Base-by-base conservation (phyloP, 1,140 invertebrate genomes). In the Sipha flava region DNA sequence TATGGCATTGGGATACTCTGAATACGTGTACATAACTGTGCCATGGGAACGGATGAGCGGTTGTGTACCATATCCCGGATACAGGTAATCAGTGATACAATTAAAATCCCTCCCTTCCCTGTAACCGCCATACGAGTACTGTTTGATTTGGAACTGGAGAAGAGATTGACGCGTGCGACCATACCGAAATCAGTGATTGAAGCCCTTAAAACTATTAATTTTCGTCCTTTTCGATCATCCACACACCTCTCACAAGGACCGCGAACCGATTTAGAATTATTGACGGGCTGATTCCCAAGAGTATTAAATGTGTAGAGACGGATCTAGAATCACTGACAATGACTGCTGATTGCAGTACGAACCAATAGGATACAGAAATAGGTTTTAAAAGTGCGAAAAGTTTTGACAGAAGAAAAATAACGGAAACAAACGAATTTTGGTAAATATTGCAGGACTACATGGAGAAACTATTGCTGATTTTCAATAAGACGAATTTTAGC, bases 61-160 rank as follows among this genome's bases (percentile, higher is more conserved):
- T 43, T 77, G 73, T 77, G 73, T 43, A 77, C 52, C 49, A 43
- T 77, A 59, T 57, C 47, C 73, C 73, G 73, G 73, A 77, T 77
- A 77, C 73, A 77, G 73, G 73, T 77, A 77, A 77, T 77, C 73
- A 77, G 21, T 26, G 49, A 34, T 23, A 37, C 73, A 77, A 77
- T 77, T 77, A 54, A 14, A 59, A 77, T 57, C 10, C 16, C 34
- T 43, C 26, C 37, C 40, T 68, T 47, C n/a, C 49, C 0, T 2
- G 2, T 23, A 23, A 23, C 49, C 10, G 31, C n/a, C 4, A 16
- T 21, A 21, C 59, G 9, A 21, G 34, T 21, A 37, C 14, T 26
- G 18, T 64, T 66, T 40, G 62, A 66, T 66, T 66, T 21, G 47
- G 45, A 18, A 21, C 70, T 75, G 70, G 70, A 75, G 49, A 75